Base-by-base conservation (phyloP, 2,888 invertebrate genomes). In the Parnassius smintheus region DNA sequence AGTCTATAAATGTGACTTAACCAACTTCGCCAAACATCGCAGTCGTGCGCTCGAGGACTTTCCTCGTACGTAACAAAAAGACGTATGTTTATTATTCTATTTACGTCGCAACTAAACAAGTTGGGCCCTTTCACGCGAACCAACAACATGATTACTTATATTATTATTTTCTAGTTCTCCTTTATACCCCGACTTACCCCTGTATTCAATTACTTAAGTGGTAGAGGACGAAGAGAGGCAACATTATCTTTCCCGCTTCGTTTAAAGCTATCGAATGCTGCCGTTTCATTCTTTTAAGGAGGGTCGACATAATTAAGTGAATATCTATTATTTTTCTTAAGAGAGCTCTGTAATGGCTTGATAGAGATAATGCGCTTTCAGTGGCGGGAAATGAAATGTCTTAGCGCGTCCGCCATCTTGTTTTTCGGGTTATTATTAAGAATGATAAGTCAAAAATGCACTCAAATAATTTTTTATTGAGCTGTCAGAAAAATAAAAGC, bases 161-260 rank as follows among this genome's bases (percentile, higher is more conserved):
- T 85, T 86, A 85, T 88, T 86, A 86, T 87, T 84, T 85, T 85
- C 82, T 77, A 84, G 84, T 83, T 82, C 83, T 79, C 82, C 78
- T 81, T 83, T 80, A 82, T 81, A 74, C 74, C 78, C 77, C 80
- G 73, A 83, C 81, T 86, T 82, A 80, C 82, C 85, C 84, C 83
- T 79, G 80, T 78, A 81, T 89, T 88, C 89, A 90, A 91, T 91
- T 90, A 91, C 89, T 87, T 90, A 89, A 91, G 90, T 90, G 88
- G 84, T 84, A 73, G 72, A 74, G 73, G 76, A 76, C 78, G 75
- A 75, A 77, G 78, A 78, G 73, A 74, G 74, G 66, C 70, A 75
- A 71, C 70, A 54, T 70, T 60, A 68, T 87, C 87, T 80, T 80
- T 66, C 70, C 86, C 76, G 51, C 52, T 64, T 51, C 12, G 41